Percentiles rank a stretch among this genome's conserved stretches.
These are phyloP conservation scores for Euura lappo DNA, from an alignment of 1,140 invertebrate genomes.

Conservation along the genomic window DNA sequence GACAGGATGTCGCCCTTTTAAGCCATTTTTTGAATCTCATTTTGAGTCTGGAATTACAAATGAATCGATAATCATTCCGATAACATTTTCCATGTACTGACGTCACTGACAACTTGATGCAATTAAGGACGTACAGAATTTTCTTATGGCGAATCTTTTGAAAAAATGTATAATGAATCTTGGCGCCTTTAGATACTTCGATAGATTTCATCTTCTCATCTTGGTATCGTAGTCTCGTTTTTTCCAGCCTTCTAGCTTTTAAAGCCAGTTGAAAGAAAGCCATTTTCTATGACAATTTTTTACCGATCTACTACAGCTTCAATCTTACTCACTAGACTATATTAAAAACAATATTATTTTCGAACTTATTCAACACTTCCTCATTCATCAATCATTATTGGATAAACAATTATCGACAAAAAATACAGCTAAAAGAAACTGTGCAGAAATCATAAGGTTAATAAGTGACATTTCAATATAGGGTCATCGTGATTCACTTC, in stretches of 20 bases:
- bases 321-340: too few species aligned
- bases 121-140: constrained; percentile 35
- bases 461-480: neutral
- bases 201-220: constrained; percentile 63
- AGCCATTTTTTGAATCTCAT: constrained; percentile 48
- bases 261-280: constrained; percentile 53
- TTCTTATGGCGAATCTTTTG: constrained; percentile 55
- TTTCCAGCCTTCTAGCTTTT: constrained; percentile 58
- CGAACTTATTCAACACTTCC: neutral
- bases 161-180: constrained; percentile 49
- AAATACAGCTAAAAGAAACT: neutral
- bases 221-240: constrained; percentile 53
- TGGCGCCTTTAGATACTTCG: constrained; percentile 45
- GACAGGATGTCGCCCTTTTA: constrained; percentile 37
- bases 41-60: constrained; percentile 41
- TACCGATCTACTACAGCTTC: neutral
- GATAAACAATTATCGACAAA: neutral
- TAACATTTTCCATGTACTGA: too few species aligned
- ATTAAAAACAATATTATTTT: neutral
- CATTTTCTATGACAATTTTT: constrained; percentile 31
- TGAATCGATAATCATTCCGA: neutral
- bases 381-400: neutral
- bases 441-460: neutral
- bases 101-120: too few species aligned
- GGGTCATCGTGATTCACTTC: too few species aligned